Conservation (phyloP, 1,140 invertebrate species). For the Hormaphis cornu region DNA sequence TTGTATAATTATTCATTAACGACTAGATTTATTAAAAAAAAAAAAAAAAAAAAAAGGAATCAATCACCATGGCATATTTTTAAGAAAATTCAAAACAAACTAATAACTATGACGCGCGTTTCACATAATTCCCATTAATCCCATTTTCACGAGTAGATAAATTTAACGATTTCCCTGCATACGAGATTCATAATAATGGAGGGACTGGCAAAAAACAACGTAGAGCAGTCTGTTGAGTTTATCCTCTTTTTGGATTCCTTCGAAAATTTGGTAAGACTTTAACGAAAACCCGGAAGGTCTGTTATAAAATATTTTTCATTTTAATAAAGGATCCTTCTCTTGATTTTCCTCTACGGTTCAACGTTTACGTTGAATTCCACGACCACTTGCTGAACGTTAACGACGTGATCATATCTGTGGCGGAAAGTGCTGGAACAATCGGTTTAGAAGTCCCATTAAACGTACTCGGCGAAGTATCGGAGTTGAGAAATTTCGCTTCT, state of each 20-base stretch:
- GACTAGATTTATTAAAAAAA: no score
- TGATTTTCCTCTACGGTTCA: background rate
- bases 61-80: no score
- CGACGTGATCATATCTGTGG: background rate
- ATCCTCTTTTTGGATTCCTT: background rate
- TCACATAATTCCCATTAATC: background rate
- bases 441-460: background rate
- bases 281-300: no score
- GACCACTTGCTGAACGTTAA: background rate
- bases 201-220: background rate
- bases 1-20: no score
- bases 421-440: background rate
- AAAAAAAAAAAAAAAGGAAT: no score
- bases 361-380: background rate
- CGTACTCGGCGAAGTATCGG: background rate
- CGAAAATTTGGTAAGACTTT: slow-evolving; percentile 1
- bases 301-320: background rate
- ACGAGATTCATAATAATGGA: background rate
- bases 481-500: background rate
- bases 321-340: background rate
- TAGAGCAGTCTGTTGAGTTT: background rate
- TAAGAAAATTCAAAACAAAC: no score
- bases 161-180: no score
- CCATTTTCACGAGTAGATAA: background rate
- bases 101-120: no score